These are phyloP conservation scores for Spilosoma lubricipeda DNA, from an alignment of 2,888 invertebrate genomes.

Conservation along the genomic window DNA sequence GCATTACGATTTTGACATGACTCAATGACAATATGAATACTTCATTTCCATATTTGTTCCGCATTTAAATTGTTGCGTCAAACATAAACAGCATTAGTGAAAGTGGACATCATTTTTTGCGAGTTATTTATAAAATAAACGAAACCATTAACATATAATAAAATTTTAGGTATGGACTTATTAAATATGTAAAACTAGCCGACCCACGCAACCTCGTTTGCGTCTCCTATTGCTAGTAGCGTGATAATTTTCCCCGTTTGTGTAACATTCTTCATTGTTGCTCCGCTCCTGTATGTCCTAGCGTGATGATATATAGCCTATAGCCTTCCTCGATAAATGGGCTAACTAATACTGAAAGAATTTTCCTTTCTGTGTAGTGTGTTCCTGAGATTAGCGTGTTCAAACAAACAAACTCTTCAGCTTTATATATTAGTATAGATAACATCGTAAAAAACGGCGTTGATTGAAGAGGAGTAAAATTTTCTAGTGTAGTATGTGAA, in stretches of 20 bases:
- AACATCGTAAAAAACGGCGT: neutral
- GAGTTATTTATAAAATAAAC: slow-evolving; percentile 41
- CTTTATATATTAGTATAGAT: too few relatives aligned
- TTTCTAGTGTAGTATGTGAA: neutral
- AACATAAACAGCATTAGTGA: slow-evolving; percentile 47
- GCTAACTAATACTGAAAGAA: too few relatives aligned
- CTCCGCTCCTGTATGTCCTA: too few relatives aligned
- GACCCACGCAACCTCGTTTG: too few relatives aligned
- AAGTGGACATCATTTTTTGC: slow-evolving; percentile 48
- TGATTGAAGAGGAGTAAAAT: neutral
- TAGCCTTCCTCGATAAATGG: too few relatives aligned
- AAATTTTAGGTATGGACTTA: neutral
- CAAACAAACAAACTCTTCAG: too few relatives aligned
- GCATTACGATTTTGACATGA: slow-evolving; percentile 43
- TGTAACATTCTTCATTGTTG: too few relatives aligned
- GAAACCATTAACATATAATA: neutral
- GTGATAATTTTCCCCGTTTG: too few relatives aligned
- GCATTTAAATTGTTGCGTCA: slow-evolving; percentile 49
- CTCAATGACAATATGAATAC: slow-evolving; percentile 47
- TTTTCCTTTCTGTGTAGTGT: too few relatives aligned
- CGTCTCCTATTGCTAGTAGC: too few relatives aligned
- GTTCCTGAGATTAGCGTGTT: too few relatives aligned
- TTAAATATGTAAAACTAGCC: neutral
- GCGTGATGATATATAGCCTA: too few relatives aligned
- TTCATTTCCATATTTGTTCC: slow-evolving; percentile 50